Evolutionary conservation across 1,140 invertebrate species (phyloP), one percentile per base, ranked within the genome.

Genomic region (Papilio polyxenes): DNA sequence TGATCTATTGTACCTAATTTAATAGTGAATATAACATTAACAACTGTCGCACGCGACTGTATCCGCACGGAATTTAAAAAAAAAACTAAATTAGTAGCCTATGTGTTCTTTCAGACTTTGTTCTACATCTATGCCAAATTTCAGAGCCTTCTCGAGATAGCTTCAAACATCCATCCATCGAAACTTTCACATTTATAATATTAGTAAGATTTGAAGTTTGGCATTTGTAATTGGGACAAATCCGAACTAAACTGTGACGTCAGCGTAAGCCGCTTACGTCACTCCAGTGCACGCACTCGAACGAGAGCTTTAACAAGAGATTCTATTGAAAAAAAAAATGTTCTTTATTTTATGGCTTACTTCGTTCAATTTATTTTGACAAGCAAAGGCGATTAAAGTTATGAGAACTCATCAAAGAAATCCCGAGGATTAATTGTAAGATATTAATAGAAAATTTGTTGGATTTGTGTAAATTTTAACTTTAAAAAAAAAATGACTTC

Each of bases 311-410:
- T 9, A 65, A 65, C 8, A 65, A 65, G 23, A 65, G 13, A 65
- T 31, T 65, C 20, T 65, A 31, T 65, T 65, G 62, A 65, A 65
- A 65, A 65, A 65, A 65, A 65, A 65, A 65, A 3, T 65, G 23
- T 65, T 31, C 23, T 65, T 8, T 65, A 11, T 31, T 65, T 37
- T 31, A 31, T 37, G 20, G 23, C 17, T 65, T 65, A 31, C 3
- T 65, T n/a, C 62, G 11, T 31, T 65, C 20, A 31, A 65, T 31
- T 65, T 23, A 65, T 65, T 65, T 65, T 1, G 10, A 65, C 23
- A 65, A 65, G 62, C 10, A 31, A 65, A 31, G 23, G 23, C 20
- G 62, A 65, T 65, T 65, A 65, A 65, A 65, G 23, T 62, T 65
- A 65, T 65, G 17, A 65, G 20, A 62, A 62, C 8, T 20, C n/a